A percentile compares a stretch with the other conserved stretches of the same genome.
Conservation (phyloP, 2,113 vertebrate species). For the Pluvialis apricaria region DNA sequence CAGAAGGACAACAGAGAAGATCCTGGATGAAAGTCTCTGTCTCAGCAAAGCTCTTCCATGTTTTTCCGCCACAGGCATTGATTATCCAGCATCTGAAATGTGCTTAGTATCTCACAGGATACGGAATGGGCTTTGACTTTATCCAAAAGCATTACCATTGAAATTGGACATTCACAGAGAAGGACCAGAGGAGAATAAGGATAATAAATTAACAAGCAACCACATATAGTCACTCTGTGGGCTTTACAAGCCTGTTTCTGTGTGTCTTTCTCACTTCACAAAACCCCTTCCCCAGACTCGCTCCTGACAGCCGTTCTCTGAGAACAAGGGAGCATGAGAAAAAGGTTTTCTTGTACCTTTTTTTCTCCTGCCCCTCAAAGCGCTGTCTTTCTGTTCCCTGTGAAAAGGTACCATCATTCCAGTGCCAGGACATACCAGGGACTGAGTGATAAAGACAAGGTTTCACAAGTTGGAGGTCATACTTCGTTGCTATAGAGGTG, state of each 20-base stretch:
- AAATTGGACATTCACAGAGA: not conserved
- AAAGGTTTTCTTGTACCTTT: not conserved
- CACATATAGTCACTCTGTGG: not conserved
- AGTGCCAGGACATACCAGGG: not conserved
- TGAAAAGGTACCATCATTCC: not conserved
- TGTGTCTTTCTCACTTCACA: not conserved
- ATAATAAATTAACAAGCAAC: not conserved
- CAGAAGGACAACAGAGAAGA: not conserved
- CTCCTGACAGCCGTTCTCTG: accelerated
- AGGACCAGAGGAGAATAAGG: not conserved
- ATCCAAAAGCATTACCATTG: not conserved
- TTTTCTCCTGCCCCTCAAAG: not conserved
- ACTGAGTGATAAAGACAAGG: not conserved
- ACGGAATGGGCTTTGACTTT: not conserved
- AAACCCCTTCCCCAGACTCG: not conserved
- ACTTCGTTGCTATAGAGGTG: not conserved
- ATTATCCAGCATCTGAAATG: not conserved
- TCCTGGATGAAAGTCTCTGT: not conserved
- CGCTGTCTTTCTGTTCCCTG: not conserved
- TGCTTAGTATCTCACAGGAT: not conserved
- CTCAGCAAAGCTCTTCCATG: not conserved
- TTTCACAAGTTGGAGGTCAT: not conserved
- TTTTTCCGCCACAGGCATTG: not conserved
- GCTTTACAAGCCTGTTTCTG: not conserved
- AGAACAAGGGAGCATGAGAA: accelerated